Percentiles rank a stretch among this genome's conserved stretches.
Evolutionary conservation across 2,888 invertebrate species (phyloP).

Genomic region (Cosmopolites sordidus): DNA sequence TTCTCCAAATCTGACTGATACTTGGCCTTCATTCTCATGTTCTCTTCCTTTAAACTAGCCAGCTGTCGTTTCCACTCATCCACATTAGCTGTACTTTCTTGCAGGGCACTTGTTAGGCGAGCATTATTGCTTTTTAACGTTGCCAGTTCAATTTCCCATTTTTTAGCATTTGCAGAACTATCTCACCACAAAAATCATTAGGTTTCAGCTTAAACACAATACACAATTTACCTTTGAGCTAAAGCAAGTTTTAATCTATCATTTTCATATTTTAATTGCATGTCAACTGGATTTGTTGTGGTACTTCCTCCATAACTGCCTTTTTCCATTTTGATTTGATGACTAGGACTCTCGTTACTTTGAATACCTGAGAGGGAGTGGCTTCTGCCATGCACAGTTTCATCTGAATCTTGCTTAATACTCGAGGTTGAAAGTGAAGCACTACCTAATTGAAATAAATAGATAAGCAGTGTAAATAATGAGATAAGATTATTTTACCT

Average conservation of each 20-base stretch:
- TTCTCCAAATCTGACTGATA: slow-evolving; percentile 68
- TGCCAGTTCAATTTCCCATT: slow-evolving; percentile 96
- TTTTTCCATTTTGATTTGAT: slow-evolving; percentile 51
- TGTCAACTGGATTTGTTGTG: slow-evolving; percentile 53
- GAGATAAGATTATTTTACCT: slow-evolving; percentile 33
- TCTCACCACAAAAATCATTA: not conserved
- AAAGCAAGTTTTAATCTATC: slow-evolving; percentile 92
- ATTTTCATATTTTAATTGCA: slow-evolving; percentile 95
- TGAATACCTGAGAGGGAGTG: slow-evolving; percentile 59
- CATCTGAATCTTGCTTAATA: slow-evolving; percentile 40
- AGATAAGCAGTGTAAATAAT: slow-evolving; percentile 1
- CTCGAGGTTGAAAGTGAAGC: slow-evolving; percentile 40
- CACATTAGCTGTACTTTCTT: slow-evolving; percentile 93
- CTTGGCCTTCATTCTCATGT: slow-evolving; percentile 73
- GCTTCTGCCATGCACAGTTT: slow-evolving; percentile 57
- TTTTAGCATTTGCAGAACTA: slow-evolving; percentile 96
- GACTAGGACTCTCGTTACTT: slow-evolving; percentile 63
- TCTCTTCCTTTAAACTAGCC: slow-evolving; percentile 88
- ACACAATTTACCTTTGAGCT: slow-evolving; percentile 75
- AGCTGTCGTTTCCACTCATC: slow-evolving; percentile 98
- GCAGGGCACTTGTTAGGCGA: slow-evolving; percentile 89
- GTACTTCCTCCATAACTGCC: slow-evolving; percentile 33
- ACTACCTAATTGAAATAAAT: slow-evolving; percentile 28
- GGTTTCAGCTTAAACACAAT: not conserved
- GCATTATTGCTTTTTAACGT: slow-evolving; percentile 95